Base-by-base conservation (phyloP, 2,888 invertebrate genomes). In the Clostera curtula region DNA sequence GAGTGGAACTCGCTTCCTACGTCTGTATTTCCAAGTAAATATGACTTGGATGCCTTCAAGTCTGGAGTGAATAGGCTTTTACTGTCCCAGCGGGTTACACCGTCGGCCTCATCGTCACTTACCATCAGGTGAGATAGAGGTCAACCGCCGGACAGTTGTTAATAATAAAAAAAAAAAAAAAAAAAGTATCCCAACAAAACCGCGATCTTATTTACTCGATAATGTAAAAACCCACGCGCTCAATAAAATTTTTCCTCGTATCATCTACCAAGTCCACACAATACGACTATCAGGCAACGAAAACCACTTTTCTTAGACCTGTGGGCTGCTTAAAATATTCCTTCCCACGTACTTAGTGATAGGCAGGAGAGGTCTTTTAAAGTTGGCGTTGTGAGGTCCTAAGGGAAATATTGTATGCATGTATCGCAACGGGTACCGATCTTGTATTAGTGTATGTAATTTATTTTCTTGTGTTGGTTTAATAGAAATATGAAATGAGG, bases 371-470 rank as follows among this genome's bases (percentile, higher is more conserved):
- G 24, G 2, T 9, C 6, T 28, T 22, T 10, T 0, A 3, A 31
- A 31, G 23, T 19, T 50, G 49, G 52, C 24, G 20, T 14, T 5
- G 5, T 24, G 16, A 8, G 17, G 24, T 35, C 59, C 40, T 22
- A 22, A 18, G 57, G 54, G 58, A 56, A 58, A 58, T 58, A 47
- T 39, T 42, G 44, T 50, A 58, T 54, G 50, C 52, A 54, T 52
- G 49, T 49, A 35, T 33, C 35, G 40, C 31, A 29, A 34, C 42
- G 46, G 44, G 34, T 44, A 40, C 32, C 38, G 41, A 36, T 49
- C 46, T 40, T 46, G 34, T 52, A 52, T 51, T 45, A 49, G 37
- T 37, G 37, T 44, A 34, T 8, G 45, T 50, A 42, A 49, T 51
- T 46, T 42, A 42, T 38, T 33, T 49, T 34, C 36, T 12, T 31